Base-by-base conservation (phyloP, 2,113 vertebrate species). In the Bos javanicus region DNA sequence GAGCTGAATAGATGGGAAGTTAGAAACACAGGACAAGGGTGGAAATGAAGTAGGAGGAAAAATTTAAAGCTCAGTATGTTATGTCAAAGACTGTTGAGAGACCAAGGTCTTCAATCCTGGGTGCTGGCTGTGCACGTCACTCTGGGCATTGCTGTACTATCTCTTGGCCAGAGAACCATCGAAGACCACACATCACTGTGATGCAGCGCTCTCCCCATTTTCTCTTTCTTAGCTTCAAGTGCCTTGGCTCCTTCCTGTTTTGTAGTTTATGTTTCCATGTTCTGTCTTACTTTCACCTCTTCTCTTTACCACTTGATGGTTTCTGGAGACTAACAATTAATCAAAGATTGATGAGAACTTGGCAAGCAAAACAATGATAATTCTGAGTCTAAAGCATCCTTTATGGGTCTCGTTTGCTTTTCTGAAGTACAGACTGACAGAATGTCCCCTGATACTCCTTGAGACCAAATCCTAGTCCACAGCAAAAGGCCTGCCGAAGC, bases 291-390 rank as follows among this genome's bases (percentile, higher is more conserved):
- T 59, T 19, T 59, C 7, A 25, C 59, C 23, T 48, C 23, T 30
- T 2, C 30, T 59, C 43, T 93, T 71, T 88, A 92, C 62, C 17
- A 48, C 15, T 64, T 88, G 10, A 64, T 76, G 30, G 25, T 80
- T 94, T 78, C 17, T 74, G 8, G 43, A 91, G 92, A 54, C 39
- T 14, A 87, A 52, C 46, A 86, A 81, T 76, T 46, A 86, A 86
- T 64, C 30, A 80, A 64, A 74, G 33, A 90, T 76, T 88, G 91
- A 54, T 64, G 46, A 80, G n/a, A 88, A 28, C 14, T 84, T 64
- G 30, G 9, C n/a, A 83, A 83, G 39, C 12, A 81, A 64, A 8
- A 28, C 30, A 39, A 60, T 59, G 52, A 52, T 28, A 74, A 33
- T 62, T 52, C 36, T 76, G 15, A 74, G 7, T 85, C 10, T 56